Base-by-base conservation (phyloP, 2,888 invertebrate genomes). In the Clivina fossor region DNA sequence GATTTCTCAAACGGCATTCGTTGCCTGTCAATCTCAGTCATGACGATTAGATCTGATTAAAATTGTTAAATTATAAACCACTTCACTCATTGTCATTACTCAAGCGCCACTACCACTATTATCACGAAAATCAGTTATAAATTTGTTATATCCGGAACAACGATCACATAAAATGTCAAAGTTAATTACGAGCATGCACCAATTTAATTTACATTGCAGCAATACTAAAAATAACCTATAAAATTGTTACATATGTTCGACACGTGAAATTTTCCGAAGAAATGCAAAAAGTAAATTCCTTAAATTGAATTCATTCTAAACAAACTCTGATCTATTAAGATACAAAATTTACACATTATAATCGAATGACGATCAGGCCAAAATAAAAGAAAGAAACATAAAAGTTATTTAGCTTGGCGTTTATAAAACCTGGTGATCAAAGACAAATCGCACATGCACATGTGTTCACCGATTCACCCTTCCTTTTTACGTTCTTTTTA, bases 361-460 rank as follows among this genome's bases (percentile, higher is more conserved):
- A 44, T 44, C 37, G 53, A 38, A 28, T 43, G 33, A 8, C 41
- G 51, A 43, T 43, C 41, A 51, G n/a, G n/a, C n/a, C 24, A 38
- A 48, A 43, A 41, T 15, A 51, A 40, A 51, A 33, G 41, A 41
- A 33, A 51, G 40, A 43, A 51, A 51, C 40, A 51, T 43, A 51
- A 51, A 51, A 43, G 51, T 51, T 24, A 43, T 43, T 51, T 43
- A 32, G 24, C 24, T 51, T 43, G n/a, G 22, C 41, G 51, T 51
- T 43, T 51, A 43, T 51, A 50, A 50, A 40, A n/a, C n/a, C 40
- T 38, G 43, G 44, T 53, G 53, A 53, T 53, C 53, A 53, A 53
- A 53, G 53, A 53, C 53, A 53, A 53, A 35, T n/a, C 26, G 49
- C 28, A 50, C 30, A 16, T 4, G 18, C 40, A 40, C 40, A 44